These are phyloP conservation scores for Calameuta idolon DNA, from an alignment of 2,888 invertebrate genomes.

Conservation along the genomic window DNA sequence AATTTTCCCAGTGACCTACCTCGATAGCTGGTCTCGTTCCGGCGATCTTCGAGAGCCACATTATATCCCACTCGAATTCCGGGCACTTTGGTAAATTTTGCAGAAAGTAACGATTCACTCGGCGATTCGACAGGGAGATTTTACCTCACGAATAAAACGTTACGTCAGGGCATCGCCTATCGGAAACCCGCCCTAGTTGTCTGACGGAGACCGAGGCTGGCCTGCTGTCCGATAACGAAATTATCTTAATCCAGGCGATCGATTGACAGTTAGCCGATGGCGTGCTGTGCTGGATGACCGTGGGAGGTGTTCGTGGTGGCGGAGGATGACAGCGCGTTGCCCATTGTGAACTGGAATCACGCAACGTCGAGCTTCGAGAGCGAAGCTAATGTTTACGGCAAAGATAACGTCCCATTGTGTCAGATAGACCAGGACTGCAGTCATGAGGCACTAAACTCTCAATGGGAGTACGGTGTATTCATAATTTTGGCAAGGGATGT, in stretches of 20 bases:
- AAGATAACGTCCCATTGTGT: not conserved
- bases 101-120: not conserved
- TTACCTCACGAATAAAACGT: conserved; percentile 42
- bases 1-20: not conserved
- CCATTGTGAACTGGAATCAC: not conserved
- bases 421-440: not conserved
- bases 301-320: conserved; percentile 20
- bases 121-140: conserved; percentile 14
- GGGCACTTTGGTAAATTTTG: not conserved
- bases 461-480: not conserved
- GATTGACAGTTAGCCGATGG: conserved; percentile 57
- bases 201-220: conserved; percentile 38
- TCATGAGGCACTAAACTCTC: not conserved
- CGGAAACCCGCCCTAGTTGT: conserved; percentile 44
- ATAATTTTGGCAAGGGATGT: not conserved
- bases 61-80: not conserved
- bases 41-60: not conserved
- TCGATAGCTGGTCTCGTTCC: not conserved
- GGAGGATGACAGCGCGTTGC: not conserved
- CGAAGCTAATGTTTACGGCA: not conserved
- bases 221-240: conserved; percentile 49
- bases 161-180: conserved; percentile 40
- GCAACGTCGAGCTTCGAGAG: not conserved
- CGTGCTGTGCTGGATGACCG: conserved; percentile 37
- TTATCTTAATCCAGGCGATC: conserved; percentile 56